A percentile compares a stretch with the other conserved stretches of the same genome.
These are phyloP conservation scores for Phyllopteryx taeniolatus DNA, from an alignment of 2,113 vertebrate species.

Conservation along the genomic window DNA sequence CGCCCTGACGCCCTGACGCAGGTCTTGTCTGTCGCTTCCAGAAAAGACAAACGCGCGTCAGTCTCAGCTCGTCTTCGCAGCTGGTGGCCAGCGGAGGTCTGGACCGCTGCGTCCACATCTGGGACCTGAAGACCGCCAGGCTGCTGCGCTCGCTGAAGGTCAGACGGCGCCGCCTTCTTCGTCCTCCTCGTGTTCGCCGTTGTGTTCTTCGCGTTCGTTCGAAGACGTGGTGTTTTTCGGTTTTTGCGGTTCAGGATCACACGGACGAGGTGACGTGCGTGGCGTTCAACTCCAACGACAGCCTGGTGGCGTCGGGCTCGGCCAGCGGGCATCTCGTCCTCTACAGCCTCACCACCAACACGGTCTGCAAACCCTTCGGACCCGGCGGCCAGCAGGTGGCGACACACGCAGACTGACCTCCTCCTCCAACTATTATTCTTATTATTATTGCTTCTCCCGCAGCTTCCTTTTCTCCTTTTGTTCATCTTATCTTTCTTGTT, in stretches of 20 bases:
- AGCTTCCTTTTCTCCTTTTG: not conserved
- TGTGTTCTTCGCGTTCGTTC: not conserved
- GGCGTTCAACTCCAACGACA: constrained; percentile 89
- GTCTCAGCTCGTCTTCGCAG: constrained; percentile 84
- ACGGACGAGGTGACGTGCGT: constrained; percentile 88
- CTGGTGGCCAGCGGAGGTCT: constrained; percentile 88
- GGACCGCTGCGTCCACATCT: constrained; percentile 88
- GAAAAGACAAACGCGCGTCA: constrained; percentile 90
- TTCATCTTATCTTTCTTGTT: too few species aligned
- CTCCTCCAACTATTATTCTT: not conserved
- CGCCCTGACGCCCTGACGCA: too few species aligned
- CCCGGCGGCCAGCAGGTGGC: constrained; percentile 84
- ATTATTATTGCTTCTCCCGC: not conserved
- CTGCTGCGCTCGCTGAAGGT: constrained; percentile 88
- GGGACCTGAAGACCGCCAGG: constrained; percentile 92
- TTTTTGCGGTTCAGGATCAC: constrained; percentile 80
- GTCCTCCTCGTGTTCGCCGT: not conserved
- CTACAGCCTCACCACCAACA: constrained; percentile 90
- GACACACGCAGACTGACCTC: not conserved
- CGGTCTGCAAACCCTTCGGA: constrained; percentile 89
- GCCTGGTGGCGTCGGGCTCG: constrained; percentile 88
- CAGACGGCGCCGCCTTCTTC: not conserved
- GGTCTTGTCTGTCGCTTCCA: constrained; percentile 41
- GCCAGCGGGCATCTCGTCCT: constrained; percentile 91
- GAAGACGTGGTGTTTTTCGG: too few species aligned